Conservation (phyloP, 2,888 invertebrate species). For the Oscheius onirici region DNA sequence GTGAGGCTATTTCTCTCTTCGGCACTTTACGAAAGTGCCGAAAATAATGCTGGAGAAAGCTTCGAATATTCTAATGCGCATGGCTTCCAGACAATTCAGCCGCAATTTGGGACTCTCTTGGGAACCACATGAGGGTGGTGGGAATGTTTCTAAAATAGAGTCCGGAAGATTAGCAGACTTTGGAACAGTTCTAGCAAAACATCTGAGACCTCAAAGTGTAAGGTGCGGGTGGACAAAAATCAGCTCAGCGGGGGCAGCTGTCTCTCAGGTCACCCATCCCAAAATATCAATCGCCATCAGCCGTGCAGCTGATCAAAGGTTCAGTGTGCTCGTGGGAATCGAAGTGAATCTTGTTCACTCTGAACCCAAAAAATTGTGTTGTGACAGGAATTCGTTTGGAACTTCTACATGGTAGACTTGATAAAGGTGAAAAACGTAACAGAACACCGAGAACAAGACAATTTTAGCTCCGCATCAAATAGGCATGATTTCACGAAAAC, state of each 20-base stretch:
- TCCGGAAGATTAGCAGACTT: background rate
- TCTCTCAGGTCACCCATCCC: background rate
- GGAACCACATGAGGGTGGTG: conserved; percentile 7
- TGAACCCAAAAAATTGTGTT: no score
- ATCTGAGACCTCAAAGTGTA: conserved; percentile 10
- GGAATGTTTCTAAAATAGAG: conserved; percentile 10
- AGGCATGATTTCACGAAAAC: no score
- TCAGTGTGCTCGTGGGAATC: no score
- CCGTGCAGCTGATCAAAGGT: background rate
- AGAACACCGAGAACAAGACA: no score
- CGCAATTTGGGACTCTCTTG: background rate
- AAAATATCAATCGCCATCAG: conserved; percentile 13
- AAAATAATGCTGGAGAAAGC: background rate
- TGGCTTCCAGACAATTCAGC: background rate
- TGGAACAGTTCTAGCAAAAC: background rate
- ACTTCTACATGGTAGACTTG: no score
- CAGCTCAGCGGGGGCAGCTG: conserved; percentile 25
- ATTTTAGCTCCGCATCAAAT: no score
- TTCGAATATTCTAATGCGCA: no score
- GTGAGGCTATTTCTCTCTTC: conserved; percentile 17
- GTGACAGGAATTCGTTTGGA: no score
- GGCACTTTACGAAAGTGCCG: conserved; percentile 18
- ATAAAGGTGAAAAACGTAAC: no score
- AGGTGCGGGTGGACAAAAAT: conserved; percentile 30
- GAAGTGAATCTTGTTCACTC: no score